Percentiles rank a stretch among this genome's conserved stretches.
Evolutionary conservation across 2,888 invertebrate species (phyloP).

Genomic region (Pristionchus fissidentatus): DNA sequence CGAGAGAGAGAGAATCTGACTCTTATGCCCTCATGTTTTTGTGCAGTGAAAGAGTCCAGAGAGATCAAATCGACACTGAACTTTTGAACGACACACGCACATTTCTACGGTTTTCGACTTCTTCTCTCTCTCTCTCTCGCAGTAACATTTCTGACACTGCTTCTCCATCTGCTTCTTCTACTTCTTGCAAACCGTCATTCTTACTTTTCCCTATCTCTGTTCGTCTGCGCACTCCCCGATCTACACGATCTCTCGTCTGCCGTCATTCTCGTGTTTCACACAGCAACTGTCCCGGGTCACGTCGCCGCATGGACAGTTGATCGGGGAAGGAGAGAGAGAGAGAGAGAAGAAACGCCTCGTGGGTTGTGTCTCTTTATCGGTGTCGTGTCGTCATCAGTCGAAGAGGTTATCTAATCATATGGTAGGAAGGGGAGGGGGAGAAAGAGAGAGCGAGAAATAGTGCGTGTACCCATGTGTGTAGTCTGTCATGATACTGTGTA

Average conservation of each 20-base stretch:
- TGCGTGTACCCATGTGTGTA: slow-evolving; percentile 21
- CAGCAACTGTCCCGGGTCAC: slow-evolving; percentile 44
- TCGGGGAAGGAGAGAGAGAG: neutral
- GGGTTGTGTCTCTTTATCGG: slow-evolving; percentile 34
- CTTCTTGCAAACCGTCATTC: neutral
- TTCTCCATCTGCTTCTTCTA: neutral
- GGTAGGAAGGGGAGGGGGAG: neutral
- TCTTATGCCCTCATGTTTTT: no score
- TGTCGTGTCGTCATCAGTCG: slow-evolving; percentile 17
- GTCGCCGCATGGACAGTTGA: slow-evolving; percentile 19
- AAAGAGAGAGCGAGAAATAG: no score
- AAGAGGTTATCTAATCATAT: slow-evolving; percentile 36
- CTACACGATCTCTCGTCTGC: neutral
- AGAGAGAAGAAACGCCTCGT: neutral
- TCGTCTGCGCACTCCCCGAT: neutral
- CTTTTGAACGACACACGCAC: no score
- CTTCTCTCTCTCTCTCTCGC: neutral
- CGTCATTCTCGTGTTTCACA: slow-evolving; percentile 18
- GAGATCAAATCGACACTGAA: no score
- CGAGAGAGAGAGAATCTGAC: no score
- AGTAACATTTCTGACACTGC: neutral
- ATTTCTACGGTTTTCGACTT: neutral
- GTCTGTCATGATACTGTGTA: neutral
- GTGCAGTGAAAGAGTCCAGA: no score
- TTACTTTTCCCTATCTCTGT: neutral